Evolutionary conservation across 2,797 vertebrate species (phyloP).

Genomic region (Lutjanus campechanus): DNA sequence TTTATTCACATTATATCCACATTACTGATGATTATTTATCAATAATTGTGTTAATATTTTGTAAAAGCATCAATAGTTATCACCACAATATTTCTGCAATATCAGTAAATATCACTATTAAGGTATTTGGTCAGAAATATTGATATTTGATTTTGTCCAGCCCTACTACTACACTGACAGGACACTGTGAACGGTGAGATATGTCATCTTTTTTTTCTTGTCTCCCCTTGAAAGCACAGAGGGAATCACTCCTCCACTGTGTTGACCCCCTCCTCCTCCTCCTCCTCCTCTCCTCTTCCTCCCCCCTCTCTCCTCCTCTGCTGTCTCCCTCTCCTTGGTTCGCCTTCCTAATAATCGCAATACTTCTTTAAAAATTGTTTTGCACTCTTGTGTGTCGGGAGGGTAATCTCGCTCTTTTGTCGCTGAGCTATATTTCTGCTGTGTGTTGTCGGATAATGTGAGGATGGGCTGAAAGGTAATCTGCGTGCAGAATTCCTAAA

Average conservation of each 20-base stretch:
- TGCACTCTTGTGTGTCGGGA: constrained; percentile 64
- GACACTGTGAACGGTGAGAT: constrained; percentile 37
- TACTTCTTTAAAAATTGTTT: constrained; percentile 70
- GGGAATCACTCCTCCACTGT: constrained; percentile 38
- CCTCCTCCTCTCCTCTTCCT: not conserved
- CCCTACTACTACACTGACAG: constrained; percentile 31
- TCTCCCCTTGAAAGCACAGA: constrained; percentile 33
- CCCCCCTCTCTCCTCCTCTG: not conserved
- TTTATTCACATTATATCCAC: no score
- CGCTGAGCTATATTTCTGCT: constrained; percentile 77
- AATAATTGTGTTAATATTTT: no score
- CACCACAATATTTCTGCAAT: no score
- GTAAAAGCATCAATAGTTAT: no score
- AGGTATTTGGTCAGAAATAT: no score
- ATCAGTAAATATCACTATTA: no score
- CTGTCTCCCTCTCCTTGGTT: not conserved
- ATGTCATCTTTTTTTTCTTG: constrained; percentile 11
- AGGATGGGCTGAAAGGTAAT: constrained; percentile 82
- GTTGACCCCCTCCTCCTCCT: constrained; percentile 5
- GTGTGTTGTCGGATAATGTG: constrained; percentile 82
- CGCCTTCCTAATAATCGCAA: constrained; percentile 57
- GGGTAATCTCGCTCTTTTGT: constrained; percentile 78
- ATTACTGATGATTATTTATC: no score
- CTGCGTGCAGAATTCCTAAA: constrained; percentile 83
- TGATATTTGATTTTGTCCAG: no score